Percentiles rank a stretch among this genome's conserved stretches.
These are phyloP conservation scores for Gorilla gorilla DNA, from an alignment of 2,113 vertebrate species.

Conservation along the genomic window DNA sequence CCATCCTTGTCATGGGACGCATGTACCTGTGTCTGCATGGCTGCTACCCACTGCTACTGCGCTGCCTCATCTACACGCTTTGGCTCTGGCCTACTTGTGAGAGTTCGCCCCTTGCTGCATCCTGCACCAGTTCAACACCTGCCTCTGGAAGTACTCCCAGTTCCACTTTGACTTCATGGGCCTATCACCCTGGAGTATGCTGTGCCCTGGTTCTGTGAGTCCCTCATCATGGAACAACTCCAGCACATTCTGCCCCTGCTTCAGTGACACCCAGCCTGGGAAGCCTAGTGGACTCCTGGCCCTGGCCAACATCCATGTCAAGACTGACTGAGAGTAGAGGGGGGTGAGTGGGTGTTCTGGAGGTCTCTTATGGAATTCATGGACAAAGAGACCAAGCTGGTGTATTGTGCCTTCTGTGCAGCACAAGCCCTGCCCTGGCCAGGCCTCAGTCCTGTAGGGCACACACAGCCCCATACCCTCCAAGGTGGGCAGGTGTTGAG, in stretches of 20 bases:
- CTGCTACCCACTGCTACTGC: slow-evolving; percentile 90
- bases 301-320: slow-evolving; percentile 91
- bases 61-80: slow-evolving; percentile 96
- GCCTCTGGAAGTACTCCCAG: slow-evolving; percentile 98
- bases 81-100: slow-evolving; percentile 95
- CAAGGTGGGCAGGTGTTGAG: not conserved
- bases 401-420: not conserved
- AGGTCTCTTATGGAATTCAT: not conserved
- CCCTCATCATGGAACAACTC: slow-evolving; percentile 95
- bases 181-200: slow-evolving; percentile 97
- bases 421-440: not conserved
- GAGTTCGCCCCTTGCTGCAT: slow-evolving; percentile 96
- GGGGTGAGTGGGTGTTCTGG: not conserved
- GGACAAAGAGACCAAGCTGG: not conserved
- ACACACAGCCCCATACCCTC: not conserved
- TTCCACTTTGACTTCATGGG: slow-evolving; percentile 99
- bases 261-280: slow-evolving; percentile 87
- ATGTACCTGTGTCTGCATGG: slow-evolving; percentile 94
- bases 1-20: slow-evolving; percentile 96
- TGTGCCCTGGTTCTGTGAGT: slow-evolving; percentile 97
- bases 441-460: not conserved
- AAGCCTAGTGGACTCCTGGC: slow-evolving; percentile 70
- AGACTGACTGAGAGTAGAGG: slow-evolving; percentile 87
- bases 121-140: slow-evolving; percentile 95
- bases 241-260: slow-evolving; percentile 94